Percentiles rank a stretch among this genome's conserved stretches.
These are phyloP conservation scores for Balaeniceps rex DNA, from an alignment of 2,113 vertebrate genomes.

Conservation along the genomic window DNA sequence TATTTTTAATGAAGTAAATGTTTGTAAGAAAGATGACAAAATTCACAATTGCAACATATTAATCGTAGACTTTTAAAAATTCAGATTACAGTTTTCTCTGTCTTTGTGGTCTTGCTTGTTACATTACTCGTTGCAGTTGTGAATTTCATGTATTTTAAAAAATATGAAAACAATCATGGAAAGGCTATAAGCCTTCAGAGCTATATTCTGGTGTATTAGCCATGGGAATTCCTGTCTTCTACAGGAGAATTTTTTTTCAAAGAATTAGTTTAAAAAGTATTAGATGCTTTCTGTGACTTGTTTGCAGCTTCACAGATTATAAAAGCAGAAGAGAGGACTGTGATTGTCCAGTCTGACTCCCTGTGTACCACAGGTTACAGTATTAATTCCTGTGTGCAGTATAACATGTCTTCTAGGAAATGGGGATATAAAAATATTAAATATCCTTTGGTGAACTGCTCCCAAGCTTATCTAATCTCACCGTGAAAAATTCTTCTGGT, in stretches of 20 bases:
- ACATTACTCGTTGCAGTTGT: neutral
- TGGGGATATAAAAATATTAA: neutral
- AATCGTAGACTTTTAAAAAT: neutral
- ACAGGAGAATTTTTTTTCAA: neutral
- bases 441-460: neutral
- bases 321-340: neutral
- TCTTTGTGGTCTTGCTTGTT: neutral
- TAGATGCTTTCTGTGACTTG: neutral
- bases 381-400: neutral
- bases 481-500: neutral
- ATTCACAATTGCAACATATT: neutral
- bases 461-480: neutral
- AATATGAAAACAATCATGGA: neutral
- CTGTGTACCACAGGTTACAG: neutral
- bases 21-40: neutral
- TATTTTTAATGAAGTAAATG: neutral
- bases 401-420: neutral
- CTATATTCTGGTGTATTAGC: neutral
- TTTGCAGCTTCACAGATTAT: neutral
- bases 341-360: neutral
- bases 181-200: neutral
- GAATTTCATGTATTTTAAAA: neutral
- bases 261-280: neutral
- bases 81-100: neutral
- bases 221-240: neutral